These are phyloP conservation scores for Mionectes macconnelli DNA, from an alignment of 2,113 vertebrate genomes.

Conservation along the genomic window DNA sequence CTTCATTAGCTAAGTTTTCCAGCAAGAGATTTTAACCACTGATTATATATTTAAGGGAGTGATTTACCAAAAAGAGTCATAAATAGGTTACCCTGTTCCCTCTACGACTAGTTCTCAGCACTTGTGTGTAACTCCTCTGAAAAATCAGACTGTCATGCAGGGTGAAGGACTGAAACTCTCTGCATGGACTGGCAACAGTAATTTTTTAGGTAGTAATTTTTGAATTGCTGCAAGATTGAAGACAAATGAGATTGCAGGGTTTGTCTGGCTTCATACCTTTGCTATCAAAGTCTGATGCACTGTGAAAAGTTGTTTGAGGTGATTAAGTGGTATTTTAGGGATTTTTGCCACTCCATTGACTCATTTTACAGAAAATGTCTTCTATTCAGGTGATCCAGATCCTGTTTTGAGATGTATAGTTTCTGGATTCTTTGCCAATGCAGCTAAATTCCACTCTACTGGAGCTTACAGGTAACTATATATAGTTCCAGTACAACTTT, in stretches of 20 bases:
- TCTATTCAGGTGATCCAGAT: constrained; percentile 89
- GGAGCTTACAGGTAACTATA: constrained; percentile 89
- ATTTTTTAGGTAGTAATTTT: neutral
- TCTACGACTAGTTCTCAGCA: neutral
- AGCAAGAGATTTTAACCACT: neutral
- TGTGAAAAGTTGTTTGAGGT: neutral
- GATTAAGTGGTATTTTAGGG: neutral
- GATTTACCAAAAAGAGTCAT: neutral
- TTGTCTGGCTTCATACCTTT: neutral
- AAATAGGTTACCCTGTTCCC: neutral
- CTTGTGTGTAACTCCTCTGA: neutral
- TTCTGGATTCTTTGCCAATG: constrained; percentile 95
- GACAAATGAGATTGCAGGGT: neutral
- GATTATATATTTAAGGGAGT: neutral
- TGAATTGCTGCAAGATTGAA: neutral
- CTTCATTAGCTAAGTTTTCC: neutral
- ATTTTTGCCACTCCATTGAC: neutral
- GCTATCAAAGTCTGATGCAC: neutral
- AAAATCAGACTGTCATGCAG: no score
- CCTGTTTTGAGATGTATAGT: constrained; percentile 94
- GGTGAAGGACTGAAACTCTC: neutral
- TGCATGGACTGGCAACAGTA: neutral
- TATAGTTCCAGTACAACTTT: neutral
- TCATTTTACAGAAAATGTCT: neutral
- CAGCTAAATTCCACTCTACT: constrained; percentile 93